These are phyloP conservation scores for Yasuhikotakia modesta DNA, from an alignment of 2,797 vertebrate species.

Conservation along the genomic window DNA sequence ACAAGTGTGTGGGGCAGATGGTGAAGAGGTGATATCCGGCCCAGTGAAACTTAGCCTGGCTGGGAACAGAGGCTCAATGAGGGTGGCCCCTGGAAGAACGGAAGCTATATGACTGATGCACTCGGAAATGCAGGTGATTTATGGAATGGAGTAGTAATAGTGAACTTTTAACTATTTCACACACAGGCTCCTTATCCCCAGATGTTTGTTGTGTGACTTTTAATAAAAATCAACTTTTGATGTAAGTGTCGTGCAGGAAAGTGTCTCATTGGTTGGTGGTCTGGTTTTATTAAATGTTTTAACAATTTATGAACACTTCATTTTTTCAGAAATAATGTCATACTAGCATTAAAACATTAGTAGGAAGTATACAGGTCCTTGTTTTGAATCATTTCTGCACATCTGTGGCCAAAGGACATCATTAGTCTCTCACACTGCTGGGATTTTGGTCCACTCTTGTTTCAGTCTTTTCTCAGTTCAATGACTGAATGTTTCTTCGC, in stretches of 20 bases:
- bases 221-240: neutral
- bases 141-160: slow-evolving; percentile 26
- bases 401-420: too few species aligned
- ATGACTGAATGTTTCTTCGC: too few species aligned
- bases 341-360: too few species aligned
- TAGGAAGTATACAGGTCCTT: too few species aligned
- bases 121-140: slow-evolving; percentile 52
- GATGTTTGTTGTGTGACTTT: neutral
- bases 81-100: slow-evolving; percentile 18
- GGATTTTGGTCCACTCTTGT: too few species aligned
- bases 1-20: slow-evolving; percentile 90
- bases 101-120: slow-evolving; percentile 34
- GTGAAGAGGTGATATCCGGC: slow-evolving; percentile 59
- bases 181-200: slow-evolving; percentile 17
- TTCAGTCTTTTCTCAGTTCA: too few species aligned
- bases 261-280: neutral
- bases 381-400: too few species aligned
- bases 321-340: too few species aligned
- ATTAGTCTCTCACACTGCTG: too few species aligned
- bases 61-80: slow-evolving; percentile 44
- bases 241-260: neutral
- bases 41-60: slow-evolving; percentile 31
- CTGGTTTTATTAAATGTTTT: neutral
- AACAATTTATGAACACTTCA: too few species aligned
- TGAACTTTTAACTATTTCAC: neutral